A percentile compares a stretch with the other conserved stretches of the same genome.
phyloP scores from a whole-genome alignment of 30 jellyfish, hydroid and myxozoan genomes.

The Hydractinia echinata region DNA sequence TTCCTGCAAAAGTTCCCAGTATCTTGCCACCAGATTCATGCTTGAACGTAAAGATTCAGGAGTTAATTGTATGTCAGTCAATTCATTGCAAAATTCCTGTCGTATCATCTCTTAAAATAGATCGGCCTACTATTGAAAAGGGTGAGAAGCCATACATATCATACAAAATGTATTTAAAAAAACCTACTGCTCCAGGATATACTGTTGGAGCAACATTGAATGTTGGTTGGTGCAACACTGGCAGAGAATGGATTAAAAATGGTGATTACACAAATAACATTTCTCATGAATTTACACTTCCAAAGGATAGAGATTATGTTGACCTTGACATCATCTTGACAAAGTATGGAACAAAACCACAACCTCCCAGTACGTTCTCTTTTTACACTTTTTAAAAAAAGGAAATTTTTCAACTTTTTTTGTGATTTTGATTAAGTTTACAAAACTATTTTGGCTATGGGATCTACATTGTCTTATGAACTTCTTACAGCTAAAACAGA shows the following conservation, averaged over 20 bases:
- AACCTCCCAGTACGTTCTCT: no score
- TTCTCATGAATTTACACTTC: conserved; percentile 1
- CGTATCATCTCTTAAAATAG: neutral
- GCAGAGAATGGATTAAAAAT: neutral
- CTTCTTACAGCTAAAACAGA: no score
- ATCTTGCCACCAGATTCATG: neutral
- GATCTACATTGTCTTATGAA: no score
- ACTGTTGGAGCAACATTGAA: conserved; percentile 6
- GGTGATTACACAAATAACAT: neutral
- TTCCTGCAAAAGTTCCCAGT: neutral
- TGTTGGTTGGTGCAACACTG: neutral
- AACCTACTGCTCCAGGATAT: neutral
- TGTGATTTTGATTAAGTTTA: no score
- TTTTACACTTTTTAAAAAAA: no score
- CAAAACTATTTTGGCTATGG: no score
- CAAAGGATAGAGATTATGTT: neutral
- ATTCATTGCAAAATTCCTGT: neutral
- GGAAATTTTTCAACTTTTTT: no score
- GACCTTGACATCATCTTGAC: no score
- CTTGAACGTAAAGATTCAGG: neutral
- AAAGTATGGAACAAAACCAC: no score
- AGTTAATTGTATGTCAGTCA: neutral
- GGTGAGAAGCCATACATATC: neutral
- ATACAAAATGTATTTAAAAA: neutral
- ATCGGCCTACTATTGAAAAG: neutral